Base-by-base conservation (phyloP, 2,888 invertebrate species). In the Bhutanitis thaidina region DNA sequence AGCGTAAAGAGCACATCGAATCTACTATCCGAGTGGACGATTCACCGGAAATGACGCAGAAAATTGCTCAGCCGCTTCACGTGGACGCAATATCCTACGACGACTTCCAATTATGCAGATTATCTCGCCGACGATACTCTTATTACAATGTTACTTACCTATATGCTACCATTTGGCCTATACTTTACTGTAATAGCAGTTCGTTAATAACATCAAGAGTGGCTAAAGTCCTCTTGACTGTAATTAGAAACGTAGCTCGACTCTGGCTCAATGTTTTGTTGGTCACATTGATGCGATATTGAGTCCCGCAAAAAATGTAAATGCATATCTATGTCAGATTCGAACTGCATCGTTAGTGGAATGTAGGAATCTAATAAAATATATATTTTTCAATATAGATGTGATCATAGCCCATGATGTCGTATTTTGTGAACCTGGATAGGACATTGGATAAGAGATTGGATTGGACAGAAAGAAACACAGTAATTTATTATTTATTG, bases 81-180 rank as follows among this genome's bases (percentile, higher is more conserved):
- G 74, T 85, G 86, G 83, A 86, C 83, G 83, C 79, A 84, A 88
- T 87, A 86, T 87, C 85, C 85, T 82, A 77, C 76, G 74, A 81
- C 77, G 78, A 78, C 75, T 82, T 77, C 78, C 87, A 88, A 88
- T 89, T 87, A 89, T 89, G 88, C 79, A 88, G 87, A 89, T 87
- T 86, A 86, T 82, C 73, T 72, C 68, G 62, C 67, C 62, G 60
- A 64, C 71, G 74, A 77, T 80, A 77, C 77, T 74, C 76, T 80
- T 76, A 80, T 78, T 77, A 74, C 71, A 61, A 56, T 60, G 69
- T 70, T 74, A 67, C 49, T 56, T 56, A 57, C 55, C 49, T 47
- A 41, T 44, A 46, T 29, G 51, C 41, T 27, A 45, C 44, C 39
- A 30, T 38, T 45, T 15, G 16, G 38, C 45, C 38, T 43, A 37